Evolutionary conservation across 2,797 vertebrate species (phyloP), one percentile per base, ranked within the genome.

Genomic region (Hyperoplus lanceolatus): DNA sequence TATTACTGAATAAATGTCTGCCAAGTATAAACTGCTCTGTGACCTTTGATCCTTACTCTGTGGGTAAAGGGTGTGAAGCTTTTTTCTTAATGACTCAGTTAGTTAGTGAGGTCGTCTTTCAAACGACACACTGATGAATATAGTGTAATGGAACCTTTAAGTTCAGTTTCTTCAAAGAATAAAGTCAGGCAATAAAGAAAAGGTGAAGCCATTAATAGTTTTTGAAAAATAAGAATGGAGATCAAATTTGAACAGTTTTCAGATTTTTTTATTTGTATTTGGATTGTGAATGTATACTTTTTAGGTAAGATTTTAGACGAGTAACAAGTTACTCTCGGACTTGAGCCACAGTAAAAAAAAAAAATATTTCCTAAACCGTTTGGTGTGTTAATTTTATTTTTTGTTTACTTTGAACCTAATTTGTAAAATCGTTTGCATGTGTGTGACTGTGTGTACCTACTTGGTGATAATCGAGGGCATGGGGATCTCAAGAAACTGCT

Each of bases 401-500:
- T 21, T 49, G 57, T 21, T 42, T 18, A 5, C 18, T 16, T 9
- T 13, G 12, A 54, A 13, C 41, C 5, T 5, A 3, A 3, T 65
- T 53, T 42, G 8, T 46, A 29, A 41, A 21, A 56, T 3, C 14
- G 10, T 53, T 1, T 53, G 8, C 5, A 39, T 39, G 2, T 16
- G 14, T 41, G 16, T 7, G 10, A 29, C 29, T 49, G 12, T 45
- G 48, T 58, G 18, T 56, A 76, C 93, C 93, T 97, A 99, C 98
- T 98, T 99, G 87, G 96, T 92, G 65, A 97, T 92, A 76, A 99
- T 98, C 36, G 97, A 99, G 62, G 98, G 98, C 98, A 99, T 99
- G 45, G 98, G 98, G 70, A 99, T 98, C 93, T 99, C 98, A 87
- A 99, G 93, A 87, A 99, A 99, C 75, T 98, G 96, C 89, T 99